These are phyloP conservation scores for Shinisaurus crocodilurus DNA, from an alignment of 2,113 vertebrate species.

Conservation along the genomic window DNA sequence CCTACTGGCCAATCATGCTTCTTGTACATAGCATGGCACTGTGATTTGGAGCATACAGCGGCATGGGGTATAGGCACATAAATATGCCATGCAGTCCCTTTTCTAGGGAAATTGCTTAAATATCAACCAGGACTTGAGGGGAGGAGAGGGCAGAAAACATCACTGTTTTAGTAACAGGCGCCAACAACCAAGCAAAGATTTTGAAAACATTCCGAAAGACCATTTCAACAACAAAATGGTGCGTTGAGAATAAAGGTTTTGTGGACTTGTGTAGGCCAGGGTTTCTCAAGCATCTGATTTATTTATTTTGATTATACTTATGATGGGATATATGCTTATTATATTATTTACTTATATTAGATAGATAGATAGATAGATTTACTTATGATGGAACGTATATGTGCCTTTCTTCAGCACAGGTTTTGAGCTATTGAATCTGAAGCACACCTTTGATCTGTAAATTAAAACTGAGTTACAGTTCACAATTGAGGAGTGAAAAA, in stretches of 20 bases:
- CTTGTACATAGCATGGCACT: not conserved
- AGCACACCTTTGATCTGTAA: not conserved
- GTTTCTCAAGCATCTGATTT: too few relatives aligned
- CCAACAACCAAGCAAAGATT: not conserved
- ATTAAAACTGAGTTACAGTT: not conserved
- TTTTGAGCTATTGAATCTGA: too few relatives aligned
- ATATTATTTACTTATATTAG: too few relatives aligned
- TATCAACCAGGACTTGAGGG: fast-evolving
- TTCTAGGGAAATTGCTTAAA: not conserved
- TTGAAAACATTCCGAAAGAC: not conserved
- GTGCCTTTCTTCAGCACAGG: too few relatives aligned
- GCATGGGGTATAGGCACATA: not conserved
- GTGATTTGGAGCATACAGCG: not conserved
- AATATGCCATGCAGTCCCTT: not conserved
- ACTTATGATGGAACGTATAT: too few relatives aligned
- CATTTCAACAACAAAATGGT: too few relatives aligned
- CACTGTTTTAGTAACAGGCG: not conserved
- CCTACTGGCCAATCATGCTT: not conserved
- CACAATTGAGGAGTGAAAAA: not conserved
- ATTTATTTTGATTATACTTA: too few relatives aligned
- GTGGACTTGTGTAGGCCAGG: too few relatives aligned
- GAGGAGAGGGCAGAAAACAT: not conserved
- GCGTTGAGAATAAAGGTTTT: too few relatives aligned
- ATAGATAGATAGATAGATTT: too few relatives aligned
- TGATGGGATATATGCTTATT: too few relatives aligned